Evolutionary conservation across 2,888 invertebrate genomes (phyloP).

Genomic region (Diarsia mendica): DNA sequence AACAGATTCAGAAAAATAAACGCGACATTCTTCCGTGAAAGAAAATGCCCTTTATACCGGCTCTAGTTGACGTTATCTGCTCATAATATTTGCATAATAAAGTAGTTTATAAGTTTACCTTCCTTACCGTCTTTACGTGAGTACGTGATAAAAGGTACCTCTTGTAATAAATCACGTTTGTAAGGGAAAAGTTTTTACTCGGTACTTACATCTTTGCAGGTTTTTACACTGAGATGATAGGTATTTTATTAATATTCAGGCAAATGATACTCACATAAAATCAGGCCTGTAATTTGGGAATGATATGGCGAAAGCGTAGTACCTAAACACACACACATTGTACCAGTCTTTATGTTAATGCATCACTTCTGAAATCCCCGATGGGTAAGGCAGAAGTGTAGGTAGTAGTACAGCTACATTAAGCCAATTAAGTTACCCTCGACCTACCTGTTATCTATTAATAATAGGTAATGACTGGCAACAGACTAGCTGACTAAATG

Average conservation of each 20-base stretch:
- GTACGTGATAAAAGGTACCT: neutral
- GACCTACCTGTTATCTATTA: no score
- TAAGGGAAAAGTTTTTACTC: neutral
- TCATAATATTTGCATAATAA: conserved; percentile 32
- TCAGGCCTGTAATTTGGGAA: no score
- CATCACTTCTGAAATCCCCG: no score
- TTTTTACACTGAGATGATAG: neutral
- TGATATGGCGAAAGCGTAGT: no score
- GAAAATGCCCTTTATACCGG: neutral
- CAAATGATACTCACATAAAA: no score
- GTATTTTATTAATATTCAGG: neutral
- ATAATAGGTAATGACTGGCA: no score
- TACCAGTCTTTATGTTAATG: no score
- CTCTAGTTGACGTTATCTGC: neutral
- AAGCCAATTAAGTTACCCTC: no score
- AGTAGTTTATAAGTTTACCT: conserved; percentile 10
- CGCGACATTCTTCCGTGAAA: neutral
- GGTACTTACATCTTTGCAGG: neutral
- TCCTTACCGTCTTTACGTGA: neutral
- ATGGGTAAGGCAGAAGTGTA: no score
- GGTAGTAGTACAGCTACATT: no score
- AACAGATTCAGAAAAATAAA: conserved; percentile 1
- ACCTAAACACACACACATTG: no score
- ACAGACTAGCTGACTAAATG: no score
- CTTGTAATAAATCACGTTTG: neutral